Conservation (phyloP, 2,113 vertebrate genomes). For the Maccullochella peelii region DNA sequence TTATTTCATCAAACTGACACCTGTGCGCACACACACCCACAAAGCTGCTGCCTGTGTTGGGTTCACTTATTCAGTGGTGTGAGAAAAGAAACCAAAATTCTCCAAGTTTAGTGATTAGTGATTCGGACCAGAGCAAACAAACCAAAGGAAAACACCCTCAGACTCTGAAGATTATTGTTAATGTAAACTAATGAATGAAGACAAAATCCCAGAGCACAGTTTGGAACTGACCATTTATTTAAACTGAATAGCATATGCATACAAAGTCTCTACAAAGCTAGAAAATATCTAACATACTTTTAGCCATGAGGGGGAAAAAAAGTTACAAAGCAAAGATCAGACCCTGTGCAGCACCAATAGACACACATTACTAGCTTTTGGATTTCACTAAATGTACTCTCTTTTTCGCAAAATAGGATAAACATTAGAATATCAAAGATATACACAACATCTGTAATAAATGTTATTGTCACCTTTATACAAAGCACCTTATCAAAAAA, state of each 20-base stretch:
- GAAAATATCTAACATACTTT: conserved; percentile 98
- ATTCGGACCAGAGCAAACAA: too few relatives aligned
- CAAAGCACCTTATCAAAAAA: conserved; percentile 97
- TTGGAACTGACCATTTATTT: conserved; percentile 89
- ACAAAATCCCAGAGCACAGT: conserved; percentile 46
- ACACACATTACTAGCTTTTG: conserved; percentile 83
- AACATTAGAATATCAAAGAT: conserved; percentile 97
- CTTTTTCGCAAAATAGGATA: conserved; percentile 78
- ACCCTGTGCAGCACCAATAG: conserved; percentile 94
- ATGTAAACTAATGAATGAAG: not conserved
- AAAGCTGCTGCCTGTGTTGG: too few relatives aligned
- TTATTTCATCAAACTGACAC: too few relatives aligned
- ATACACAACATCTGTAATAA: conserved; percentile 96
- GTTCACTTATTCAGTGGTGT: too few relatives aligned
- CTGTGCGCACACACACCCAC: too few relatives aligned
- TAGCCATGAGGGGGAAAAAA: conserved; percentile 93
- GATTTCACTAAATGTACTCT: conserved; percentile 82
- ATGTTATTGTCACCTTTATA: conserved; percentile 89
- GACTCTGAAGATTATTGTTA: not conserved
- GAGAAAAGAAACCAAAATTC: too few relatives aligned
- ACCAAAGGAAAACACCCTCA: too few relatives aligned
- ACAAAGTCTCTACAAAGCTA: conserved; percentile 99
- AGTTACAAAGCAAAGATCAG: conserved; percentile 97
- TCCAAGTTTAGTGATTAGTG: too few relatives aligned
- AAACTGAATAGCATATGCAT: conserved; percentile 97